Evolutionary conservation across 2,797 vertebrate genomes (phyloP), one percentile per base, ranked within the genome.

Genomic region (Denticeps clupeoides): DNA sequence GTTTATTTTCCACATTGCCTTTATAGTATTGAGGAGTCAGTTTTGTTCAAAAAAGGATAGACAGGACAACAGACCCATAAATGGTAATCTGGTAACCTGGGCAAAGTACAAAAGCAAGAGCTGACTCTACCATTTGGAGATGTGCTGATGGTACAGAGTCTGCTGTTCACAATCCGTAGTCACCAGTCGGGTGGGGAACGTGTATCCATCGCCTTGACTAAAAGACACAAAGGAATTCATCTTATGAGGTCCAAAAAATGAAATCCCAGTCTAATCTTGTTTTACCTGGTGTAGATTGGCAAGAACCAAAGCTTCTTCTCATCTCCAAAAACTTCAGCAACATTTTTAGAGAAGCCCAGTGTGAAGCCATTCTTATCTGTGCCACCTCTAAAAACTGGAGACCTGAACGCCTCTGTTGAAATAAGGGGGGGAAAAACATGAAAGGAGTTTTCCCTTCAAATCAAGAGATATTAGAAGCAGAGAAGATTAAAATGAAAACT

Each of bases 341-440:
- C 56, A 56, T 97, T 98, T 72, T 89, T 87, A 52, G 73, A 78
- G 56, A 69, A 89, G 49, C 93, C 90, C n/a, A 98, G 78, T 58
- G 89, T 91, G 75, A 96, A 98, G 2, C 91, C 93, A 22, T 88
- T 89, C 81, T 90, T 90, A 68, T 98, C 94, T 7, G 86, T 78
- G 26, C 93, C 90, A 1, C 85, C 91, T 52, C 83, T 69, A 74
- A 97, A 98, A 9, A 83, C 83, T 4, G 94, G 88, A 52, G 90
- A 85, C 49, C 91, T 83, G 58, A 38, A 38, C 9, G 35, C 35
- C 16, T 38, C 35, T 38, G 15, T 35, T 21, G 44, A 3, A 35
- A 2, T 12, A 5, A 18, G 6, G 2, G 11, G 2, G 2, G 15
- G 4, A 15, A 4, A 2, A 2, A 5, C 9, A 4, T 12, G 5